Evolutionary conservation across 2,888 invertebrate species (phyloP), one percentile per base, ranked within the genome.

Genomic region (Hirtodrosophila alboralis): DNA sequence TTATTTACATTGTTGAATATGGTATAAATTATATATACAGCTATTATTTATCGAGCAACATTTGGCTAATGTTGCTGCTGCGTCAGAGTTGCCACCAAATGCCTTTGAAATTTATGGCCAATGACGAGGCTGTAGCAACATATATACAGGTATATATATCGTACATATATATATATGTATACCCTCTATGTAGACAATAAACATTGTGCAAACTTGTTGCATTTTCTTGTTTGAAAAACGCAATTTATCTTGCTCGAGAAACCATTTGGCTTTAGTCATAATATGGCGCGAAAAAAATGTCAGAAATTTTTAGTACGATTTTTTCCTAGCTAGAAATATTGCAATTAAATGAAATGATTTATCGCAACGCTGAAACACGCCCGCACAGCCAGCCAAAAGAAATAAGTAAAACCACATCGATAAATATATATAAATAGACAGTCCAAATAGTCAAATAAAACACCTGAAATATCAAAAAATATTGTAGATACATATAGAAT

Each of bases 331-430:
- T 41, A 65, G 54, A 80, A 75, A 76, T 76, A 69, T 83, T 70
- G 80, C 77, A 84, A 80, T 77, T 80, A 80, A 81, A 72, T 71
- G 45, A 63, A 65, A 75, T 81, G 75, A 81, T 80, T 84, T 75
- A 80, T 83, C 48, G 47, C 54, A 63, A 45, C 33, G 49, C 41
- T 31, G 54, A 59, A 59, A 67, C n/a, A n/a, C 77, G 65, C 80
- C 65, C 62, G 40, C 79, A 58, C 72, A 23, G 43, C 18, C 33
- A 36, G 26, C 27, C 34, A 28, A 48, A 41, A 21, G 36, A 47
- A 10, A 45, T 34, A 65, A 54, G 52, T 41, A 54, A 60, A 64
- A 60, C 48, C 62, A 51, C 47, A 52, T 54, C 16, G 34, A 47
- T 38, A 21, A 34, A 64, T 36, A 47, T 38, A 21, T 37, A 64